Conservation (phyloP, 2,888 invertebrate species). For the Anorthoa munda region DNA sequence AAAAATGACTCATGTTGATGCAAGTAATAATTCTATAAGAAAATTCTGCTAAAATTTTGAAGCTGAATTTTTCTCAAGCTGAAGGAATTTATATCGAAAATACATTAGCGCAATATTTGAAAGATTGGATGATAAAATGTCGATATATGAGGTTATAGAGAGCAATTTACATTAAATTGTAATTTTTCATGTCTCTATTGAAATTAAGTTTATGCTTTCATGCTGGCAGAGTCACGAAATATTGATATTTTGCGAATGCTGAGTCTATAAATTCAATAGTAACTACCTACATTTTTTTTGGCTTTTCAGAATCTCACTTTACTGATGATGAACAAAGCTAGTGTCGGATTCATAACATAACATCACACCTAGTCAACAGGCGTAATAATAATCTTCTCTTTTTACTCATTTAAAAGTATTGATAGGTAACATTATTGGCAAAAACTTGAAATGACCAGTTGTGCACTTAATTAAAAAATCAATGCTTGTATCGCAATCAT, state of each 20-base stretch:
- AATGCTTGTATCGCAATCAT: neutral
- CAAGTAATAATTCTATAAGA: neutral
- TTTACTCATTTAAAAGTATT: neutral
- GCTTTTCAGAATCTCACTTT: neutral
- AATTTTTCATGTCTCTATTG: slow-evolving; percentile 15
- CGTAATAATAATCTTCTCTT: neutral
- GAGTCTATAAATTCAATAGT: neutral
- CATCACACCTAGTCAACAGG: too few species aligned
- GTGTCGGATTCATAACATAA: too few species aligned
- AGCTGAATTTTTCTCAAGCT: too few species aligned
- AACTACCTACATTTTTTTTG: neutral
- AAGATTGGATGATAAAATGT: slow-evolving; percentile 1
- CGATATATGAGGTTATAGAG: neutral
- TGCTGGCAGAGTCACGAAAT: slow-evolving; percentile 10
- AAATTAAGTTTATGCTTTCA: slow-evolving; percentile 12
- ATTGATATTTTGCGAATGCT: neutral
- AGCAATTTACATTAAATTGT: slow-evolving; percentile 10
- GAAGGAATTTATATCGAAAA: neutral
- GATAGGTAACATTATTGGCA: too few species aligned
- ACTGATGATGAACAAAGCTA: neutral
- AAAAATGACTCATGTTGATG: slow-evolving; percentile 12
- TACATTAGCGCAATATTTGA: slow-evolving; percentile 17
- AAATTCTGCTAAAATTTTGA: neutral
- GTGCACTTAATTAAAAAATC: neutral
- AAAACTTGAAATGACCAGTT: neutral